These are phyloP conservation scores for Triops longicaudatus DNA, from an alignment of 1,140 invertebrate species.

Conservation along the genomic window DNA sequence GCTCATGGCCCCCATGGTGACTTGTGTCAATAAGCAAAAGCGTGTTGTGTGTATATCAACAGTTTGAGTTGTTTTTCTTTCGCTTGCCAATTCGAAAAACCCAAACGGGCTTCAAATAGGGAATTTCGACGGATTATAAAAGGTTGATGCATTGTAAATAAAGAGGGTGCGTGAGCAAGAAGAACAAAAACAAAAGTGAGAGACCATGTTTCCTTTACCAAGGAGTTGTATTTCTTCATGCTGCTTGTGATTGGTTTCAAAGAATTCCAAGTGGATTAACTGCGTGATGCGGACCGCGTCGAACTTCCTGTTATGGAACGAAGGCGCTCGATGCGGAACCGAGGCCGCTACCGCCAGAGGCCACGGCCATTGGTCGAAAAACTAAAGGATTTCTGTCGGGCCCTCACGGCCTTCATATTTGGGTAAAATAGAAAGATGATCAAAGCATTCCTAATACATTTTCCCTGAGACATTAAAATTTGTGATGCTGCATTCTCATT, in stretches of 20 bases:
- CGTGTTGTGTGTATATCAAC: not conserved
- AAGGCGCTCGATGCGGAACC: conserved; percentile 9
- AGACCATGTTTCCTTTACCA: too few relatives aligned
- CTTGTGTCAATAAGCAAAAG: conserved; percentile 12
- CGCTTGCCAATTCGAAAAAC: not conserved
- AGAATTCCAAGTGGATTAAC: not conserved
- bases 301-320: conserved; percentile 13
- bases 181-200: too few relatives aligned
- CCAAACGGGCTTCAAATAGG: too few relatives aligned
- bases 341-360: conserved; percentile 1
- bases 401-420: not conserved
- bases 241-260: not conserved
- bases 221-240: not conserved
- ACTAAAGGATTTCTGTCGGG: not conserved
- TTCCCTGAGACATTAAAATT: too few relatives aligned
- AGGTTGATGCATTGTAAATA: too few relatives aligned
- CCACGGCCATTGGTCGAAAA: not conserved
- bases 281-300: conserved; percentile 4
- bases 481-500: not conserved
- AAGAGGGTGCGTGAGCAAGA: too few relatives aligned
- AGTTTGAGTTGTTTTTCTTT: not conserved
- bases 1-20: not conserved
- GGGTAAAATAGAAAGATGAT: not conserved
- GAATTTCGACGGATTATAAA: too few relatives aligned
- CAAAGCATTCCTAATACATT: too few relatives aligned